Evolutionary conservation across 2,888 invertebrate species (phyloP).

Genomic region (Tethea ocularis): DNA sequence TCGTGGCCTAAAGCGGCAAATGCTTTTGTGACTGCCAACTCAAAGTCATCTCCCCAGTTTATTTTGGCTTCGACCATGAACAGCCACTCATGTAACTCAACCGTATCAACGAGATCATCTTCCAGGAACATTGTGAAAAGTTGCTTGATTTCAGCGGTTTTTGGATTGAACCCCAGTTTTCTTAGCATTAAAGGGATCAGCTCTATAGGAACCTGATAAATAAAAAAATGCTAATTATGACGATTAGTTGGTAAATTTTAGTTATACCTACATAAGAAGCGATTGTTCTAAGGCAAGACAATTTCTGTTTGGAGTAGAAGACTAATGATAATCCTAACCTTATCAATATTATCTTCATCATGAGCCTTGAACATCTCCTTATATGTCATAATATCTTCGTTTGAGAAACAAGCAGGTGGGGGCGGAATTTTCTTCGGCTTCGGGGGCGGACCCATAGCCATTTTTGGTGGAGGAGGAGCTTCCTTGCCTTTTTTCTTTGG

Average conservation of each 20-base stretch:
- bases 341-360: constrained; percentile 71
- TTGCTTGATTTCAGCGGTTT: constrained; percentile 58
- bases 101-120: constrained; percentile 71
- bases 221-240: too few species aligned
- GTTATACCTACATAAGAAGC: too few species aligned
- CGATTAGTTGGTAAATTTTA: too few species aligned
- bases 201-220: constrained; percentile 54
- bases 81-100: constrained; percentile 69
- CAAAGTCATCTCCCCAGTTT: constrained; percentile 71
- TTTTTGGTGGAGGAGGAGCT: constrained; percentile 29
- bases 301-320: constrained; percentile 3
- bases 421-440: constrained; percentile 71
- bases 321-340: constrained; percentile 38
- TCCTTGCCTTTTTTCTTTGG: constrained; percentile 58
- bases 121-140: constrained; percentile 63
- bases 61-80: constrained; percentile 78
- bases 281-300: too few species aligned
- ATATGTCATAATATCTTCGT: constrained; percentile 61
- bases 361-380: constrained; percentile 64
- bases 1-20: constrained; percentile 68
- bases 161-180: constrained; percentile 74
- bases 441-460: constrained; percentile 46
- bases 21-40: constrained; percentile 60
- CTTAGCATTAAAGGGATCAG: constrained; percentile 67
- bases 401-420: constrained; percentile 67